Conservation (phyloP, 2,113 vertebrate species). For the Nothocercus nigrocapillus region DNA sequence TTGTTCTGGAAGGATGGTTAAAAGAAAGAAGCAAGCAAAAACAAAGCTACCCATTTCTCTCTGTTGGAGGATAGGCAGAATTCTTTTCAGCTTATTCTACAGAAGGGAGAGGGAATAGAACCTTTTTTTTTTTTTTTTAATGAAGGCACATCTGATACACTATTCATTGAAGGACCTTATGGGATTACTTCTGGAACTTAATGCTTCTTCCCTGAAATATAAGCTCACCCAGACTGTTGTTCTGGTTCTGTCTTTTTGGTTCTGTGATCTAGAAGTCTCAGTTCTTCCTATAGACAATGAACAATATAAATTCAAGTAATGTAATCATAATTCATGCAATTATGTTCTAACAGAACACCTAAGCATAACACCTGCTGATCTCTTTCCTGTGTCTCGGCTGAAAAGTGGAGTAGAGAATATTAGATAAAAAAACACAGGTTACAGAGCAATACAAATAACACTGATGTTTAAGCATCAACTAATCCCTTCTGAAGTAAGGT, state of each 20-base stretch:
- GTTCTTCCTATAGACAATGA: background rate
- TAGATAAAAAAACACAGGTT: background rate
- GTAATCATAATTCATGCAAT: background rate
- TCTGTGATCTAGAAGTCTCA: background rate
- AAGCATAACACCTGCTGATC: background rate
- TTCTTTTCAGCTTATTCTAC: background rate
- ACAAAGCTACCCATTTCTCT: background rate
- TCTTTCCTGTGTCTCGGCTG: background rate
- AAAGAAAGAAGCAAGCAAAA: background rate
- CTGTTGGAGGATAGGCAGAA: background rate
- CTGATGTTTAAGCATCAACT: background rate
- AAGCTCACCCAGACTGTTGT: background rate
- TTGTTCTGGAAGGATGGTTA: background rate
- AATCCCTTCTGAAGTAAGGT: background rate
- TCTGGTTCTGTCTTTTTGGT: background rate
- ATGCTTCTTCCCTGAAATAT: background rate
- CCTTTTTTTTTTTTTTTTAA: background rate
- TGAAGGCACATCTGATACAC: background rate
- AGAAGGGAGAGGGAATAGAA: background rate
- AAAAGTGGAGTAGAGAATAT: background rate
- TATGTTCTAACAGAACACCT: background rate
- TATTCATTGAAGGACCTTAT: background rate
- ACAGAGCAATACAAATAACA: background rate
- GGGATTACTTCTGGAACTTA: background rate
- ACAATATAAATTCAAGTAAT: background rate